phyloP scores from a whole-genome alignment of 2,888 invertebrate genomes.

The Drosophila limbata region DNA sequence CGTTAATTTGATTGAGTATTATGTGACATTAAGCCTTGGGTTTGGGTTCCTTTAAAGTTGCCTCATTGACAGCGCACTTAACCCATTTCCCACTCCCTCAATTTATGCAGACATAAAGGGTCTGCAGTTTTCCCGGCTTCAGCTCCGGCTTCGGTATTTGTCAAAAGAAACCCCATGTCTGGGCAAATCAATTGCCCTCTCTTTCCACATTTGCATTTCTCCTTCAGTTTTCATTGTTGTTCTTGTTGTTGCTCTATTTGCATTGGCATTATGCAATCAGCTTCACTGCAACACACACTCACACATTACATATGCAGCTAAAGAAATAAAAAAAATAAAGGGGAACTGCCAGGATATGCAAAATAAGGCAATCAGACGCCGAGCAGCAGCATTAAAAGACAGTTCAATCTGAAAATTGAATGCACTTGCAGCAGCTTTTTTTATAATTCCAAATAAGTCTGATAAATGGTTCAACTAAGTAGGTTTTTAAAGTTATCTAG shows the following conservation, averaged over 20 bases:
- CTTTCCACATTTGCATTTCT: constrained; percentile 60
- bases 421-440: constrained; percentile 12
- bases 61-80: constrained; percentile 35
- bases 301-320: constrained; percentile 34
- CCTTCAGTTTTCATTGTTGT: constrained; percentile 34
- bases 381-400: constrained; percentile 25
- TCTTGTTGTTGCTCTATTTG: constrained; percentile 41
- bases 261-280: constrained; percentile 64
- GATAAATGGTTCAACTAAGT: constrained; percentile 11
- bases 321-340: constrained; percentile 7
- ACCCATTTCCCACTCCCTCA: constrained; percentile 25
- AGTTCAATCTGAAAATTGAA: constrained; percentile 41
- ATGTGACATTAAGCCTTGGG: constrained; percentile 58
- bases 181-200: constrained; percentile 62
- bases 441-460: constrained; percentile 9
- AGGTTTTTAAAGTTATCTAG: background rate
- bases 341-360: constrained; percentile 49
- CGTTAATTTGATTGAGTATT: constrained; percentile 77
- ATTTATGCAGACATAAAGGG: constrained; percentile 17
- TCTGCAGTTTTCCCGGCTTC: constrained; percentile 25
- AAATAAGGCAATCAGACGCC: constrained; percentile 38
- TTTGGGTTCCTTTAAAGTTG: constrained; percentile 16
- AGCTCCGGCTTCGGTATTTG: constrained; percentile 15
- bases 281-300: constrained; percentile 24
- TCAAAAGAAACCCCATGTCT: constrained; percentile 34